Percentiles rank a stretch among this genome's conserved stretches.
Evolutionary conservation across 2,888 invertebrate species (phyloP).

Genomic region (Scaptomyza flava): DNA sequence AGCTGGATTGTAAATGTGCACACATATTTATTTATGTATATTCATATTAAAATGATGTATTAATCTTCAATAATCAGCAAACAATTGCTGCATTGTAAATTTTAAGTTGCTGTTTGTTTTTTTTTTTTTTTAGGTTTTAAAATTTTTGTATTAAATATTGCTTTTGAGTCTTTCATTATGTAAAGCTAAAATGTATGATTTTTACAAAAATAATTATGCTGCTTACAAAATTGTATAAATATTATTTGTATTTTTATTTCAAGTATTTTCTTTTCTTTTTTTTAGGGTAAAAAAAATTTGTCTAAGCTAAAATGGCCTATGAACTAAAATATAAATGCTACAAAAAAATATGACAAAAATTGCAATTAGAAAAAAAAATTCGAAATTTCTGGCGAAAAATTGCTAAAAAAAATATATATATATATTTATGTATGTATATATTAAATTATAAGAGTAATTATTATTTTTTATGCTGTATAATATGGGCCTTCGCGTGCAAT

Average conservation of each 20-base stretch:
- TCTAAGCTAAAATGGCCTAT: slow-evolving; percentile 70
- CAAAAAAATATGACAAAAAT: slow-evolving; percentile 62
- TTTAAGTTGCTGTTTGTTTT: slow-evolving; percentile 29
- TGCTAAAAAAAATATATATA: slow-evolving; percentile 54
- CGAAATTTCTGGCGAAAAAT: slow-evolving; percentile 66
- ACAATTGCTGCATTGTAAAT: slow-evolving; percentile 35
- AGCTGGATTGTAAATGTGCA: slow-evolving; percentile 58
- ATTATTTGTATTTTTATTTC: slow-evolving; percentile 28
- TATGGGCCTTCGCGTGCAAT: slow-evolving; percentile 12
- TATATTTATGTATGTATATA: no score
- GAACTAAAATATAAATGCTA: slow-evolving; percentile 71
- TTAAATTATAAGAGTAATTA: not conserved
- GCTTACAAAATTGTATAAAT: slow-evolving; percentile 54
- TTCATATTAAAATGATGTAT: slow-evolving; percentile 5
- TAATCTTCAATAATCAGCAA: slow-evolving; percentile 15
- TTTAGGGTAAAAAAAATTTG: slow-evolving; percentile 64
- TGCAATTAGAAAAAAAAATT: slow-evolving; percentile 48
- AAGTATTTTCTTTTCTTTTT: slow-evolving; percentile 8
- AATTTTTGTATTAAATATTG: slow-evolving; percentile 59
- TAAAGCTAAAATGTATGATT: slow-evolving; percentile 39
- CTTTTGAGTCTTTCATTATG: slow-evolving; percentile 80
- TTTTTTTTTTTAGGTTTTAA: slow-evolving; percentile 25
- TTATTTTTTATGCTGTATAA: slow-evolving; percentile 12
- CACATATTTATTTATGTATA: slow-evolving; percentile 19
- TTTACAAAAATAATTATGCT: slow-evolving; percentile 27